phyloP scores from a whole-genome alignment of 2,888 invertebrate genomes.

The Andrena bicolor region DNA sequence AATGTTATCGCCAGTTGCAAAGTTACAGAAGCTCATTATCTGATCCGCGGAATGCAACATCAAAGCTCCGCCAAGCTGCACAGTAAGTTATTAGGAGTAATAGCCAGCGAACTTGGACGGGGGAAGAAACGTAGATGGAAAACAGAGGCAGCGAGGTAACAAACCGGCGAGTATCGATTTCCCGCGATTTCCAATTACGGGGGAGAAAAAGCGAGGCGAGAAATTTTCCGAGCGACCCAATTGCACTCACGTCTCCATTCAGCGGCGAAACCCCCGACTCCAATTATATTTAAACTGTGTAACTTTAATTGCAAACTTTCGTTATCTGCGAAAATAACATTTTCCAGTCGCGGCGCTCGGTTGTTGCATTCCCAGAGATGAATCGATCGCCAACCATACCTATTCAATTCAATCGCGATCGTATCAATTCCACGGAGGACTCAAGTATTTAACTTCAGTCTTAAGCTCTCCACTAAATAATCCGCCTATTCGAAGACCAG shows the following conservation, averaged over 20 bases:
- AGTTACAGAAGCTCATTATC: too few relatives aligned
- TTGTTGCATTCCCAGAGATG: too few relatives aligned
- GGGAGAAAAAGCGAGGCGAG: slow-evolving; percentile 9
- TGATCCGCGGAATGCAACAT: background rate
- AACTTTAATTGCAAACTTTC: slow-evolving; percentile 1
- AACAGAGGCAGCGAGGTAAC: background rate
- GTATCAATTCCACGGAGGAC: too few relatives aligned
- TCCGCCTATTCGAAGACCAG: too few relatives aligned
- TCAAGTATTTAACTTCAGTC: too few relatives aligned
- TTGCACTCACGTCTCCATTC: background rate
- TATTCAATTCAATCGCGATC: too few relatives aligned
- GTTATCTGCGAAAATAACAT: too few relatives aligned
- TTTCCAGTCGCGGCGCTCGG: too few relatives aligned
- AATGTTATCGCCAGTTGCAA: too few relatives aligned
- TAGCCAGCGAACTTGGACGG: background rate
- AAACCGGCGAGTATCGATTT: slow-evolving; percentile 10
- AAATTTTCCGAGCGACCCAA: slow-evolving; percentile 8
- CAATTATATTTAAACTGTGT: slow-evolving; percentile 8
- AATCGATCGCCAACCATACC: too few relatives aligned
- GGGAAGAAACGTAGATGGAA: background rate
- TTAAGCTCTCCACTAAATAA: too few relatives aligned
- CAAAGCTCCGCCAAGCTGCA: background rate
- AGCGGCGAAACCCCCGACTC: background rate
- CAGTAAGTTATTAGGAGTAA: background rate
- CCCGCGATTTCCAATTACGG: slow-evolving; percentile 13